phyloP scores from a whole-genome alignment of 2,113 vertebrate genomes.

The Meles meles region DNA sequence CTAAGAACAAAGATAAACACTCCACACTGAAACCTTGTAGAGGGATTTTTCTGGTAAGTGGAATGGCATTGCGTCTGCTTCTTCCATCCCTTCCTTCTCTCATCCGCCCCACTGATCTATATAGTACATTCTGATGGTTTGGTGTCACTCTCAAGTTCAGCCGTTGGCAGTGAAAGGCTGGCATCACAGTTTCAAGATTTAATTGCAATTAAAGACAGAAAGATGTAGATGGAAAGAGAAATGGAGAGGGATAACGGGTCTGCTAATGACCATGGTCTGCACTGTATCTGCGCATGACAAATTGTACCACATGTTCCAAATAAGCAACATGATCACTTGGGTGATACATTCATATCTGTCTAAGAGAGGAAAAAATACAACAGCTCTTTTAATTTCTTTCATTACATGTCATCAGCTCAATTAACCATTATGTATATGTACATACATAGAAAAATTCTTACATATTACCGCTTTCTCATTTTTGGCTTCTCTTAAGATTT shows the following conservation, averaged over 20 bases:
- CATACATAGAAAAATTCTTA: conserved; percentile 77
- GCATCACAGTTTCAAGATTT: conserved; percentile 54
- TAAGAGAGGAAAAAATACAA: conserved; percentile 49
- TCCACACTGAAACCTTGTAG: background rate
- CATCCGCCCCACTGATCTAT: background rate
- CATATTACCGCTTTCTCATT: conserved; percentile 84
- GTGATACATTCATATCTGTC: conserved; percentile 72
- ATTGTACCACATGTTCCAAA: conserved; percentile 64
- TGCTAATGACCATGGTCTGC: conserved; percentile 64
- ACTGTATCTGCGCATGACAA: conserved; percentile 71
- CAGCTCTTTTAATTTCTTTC: conserved; percentile 81
- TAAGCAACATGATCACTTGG: conserved; percentile 66
- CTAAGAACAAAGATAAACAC: background rate
- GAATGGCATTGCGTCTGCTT: background rate
- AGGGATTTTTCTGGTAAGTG: background rate
- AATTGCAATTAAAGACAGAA: conserved; percentile 57
- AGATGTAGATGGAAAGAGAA: background rate
- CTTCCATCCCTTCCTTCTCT: background rate
- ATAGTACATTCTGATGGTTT: background rate
- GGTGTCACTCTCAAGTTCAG: background rate
- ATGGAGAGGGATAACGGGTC: conserved; percentile 37
- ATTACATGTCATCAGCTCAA: conserved; percentile 85
- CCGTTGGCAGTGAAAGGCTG: conserved; percentile 2
- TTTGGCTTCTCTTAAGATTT: conserved; percentile 84
- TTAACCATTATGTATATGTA: conserved; percentile 81